Conservation (phyloP, 2,888 invertebrate genomes). For the Terebella lapidaria region DNA sequence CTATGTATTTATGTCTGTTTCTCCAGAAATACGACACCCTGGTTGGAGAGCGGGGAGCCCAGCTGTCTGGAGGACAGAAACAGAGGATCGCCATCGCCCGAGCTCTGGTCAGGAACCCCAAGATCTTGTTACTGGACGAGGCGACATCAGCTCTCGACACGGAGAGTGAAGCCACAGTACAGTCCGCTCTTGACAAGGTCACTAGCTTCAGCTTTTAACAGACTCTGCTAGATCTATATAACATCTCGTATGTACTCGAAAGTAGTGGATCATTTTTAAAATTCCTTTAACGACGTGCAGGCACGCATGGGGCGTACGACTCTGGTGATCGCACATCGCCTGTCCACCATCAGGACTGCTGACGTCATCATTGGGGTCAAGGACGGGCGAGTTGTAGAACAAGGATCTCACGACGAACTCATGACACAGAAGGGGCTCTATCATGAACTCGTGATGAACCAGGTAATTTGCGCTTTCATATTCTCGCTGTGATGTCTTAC, state of each 20-base stretch:
- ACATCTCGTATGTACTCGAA: too few species aligned
- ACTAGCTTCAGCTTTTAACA: too few species aligned
- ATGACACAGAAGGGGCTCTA: conserved; percentile 55
- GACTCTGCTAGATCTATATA: too few species aligned
- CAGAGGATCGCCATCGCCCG: conserved; percentile 80
- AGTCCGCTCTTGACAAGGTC: conserved; percentile 63
- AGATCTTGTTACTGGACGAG: conserved; percentile 54
- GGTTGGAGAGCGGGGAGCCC: conserved; percentile 75
- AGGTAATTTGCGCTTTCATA: too few species aligned
- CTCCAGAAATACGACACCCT: conserved; percentile 71
- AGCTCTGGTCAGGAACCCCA: conserved; percentile 64
- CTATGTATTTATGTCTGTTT: too few species aligned
- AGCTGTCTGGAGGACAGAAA: conserved; percentile 81
- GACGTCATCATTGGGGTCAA: conserved; percentile 56
- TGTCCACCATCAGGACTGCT: conserved; percentile 57
- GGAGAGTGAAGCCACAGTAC: conserved; percentile 60
- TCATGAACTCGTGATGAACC: conserved; percentile 53
- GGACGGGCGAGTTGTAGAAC: conserved; percentile 57
- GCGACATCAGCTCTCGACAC: conserved; percentile 48
- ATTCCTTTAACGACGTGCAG: too few species aligned
- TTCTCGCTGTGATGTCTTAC: too few species aligned
- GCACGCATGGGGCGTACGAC: conserved; percentile 57
- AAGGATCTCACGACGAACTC: conserved; percentile 56
- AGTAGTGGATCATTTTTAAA: too few species aligned
- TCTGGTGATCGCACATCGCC: conserved; percentile 56